These are phyloP conservation scores for Hephaestus fuliginosus DNA, from an alignment of 2,797 vertebrate genomes.

Conservation along the genomic window DNA sequence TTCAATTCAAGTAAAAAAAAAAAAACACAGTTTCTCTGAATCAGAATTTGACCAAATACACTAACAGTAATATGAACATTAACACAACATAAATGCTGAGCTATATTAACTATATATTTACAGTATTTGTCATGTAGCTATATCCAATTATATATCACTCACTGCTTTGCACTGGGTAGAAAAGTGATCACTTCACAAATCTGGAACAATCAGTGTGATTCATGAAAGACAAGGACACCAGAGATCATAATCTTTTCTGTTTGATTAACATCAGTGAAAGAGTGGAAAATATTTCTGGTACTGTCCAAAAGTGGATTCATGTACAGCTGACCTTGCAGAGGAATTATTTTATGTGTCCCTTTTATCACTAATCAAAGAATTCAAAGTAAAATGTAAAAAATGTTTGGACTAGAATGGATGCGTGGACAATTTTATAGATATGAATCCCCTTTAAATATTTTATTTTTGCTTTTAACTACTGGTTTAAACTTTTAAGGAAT, in stretches of 20 bases:
- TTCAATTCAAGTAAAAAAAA: no score
- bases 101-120: no score
- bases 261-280: background rate
- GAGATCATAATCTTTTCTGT: background rate
- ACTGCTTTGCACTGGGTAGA: background rate
- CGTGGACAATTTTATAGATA: background rate
- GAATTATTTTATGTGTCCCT: background rate
- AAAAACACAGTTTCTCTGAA: no score
- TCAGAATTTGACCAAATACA: no score
- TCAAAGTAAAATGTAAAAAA: background rate
- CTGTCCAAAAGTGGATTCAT: background rate
- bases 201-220: background rate
- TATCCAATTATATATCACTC: no score
- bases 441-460: background rate
- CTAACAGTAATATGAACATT: no score
- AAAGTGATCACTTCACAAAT: background rate
- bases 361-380: background rate
- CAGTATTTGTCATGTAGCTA: no score
- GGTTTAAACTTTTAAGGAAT: background rate
- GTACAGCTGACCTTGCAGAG: background rate
- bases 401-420: background rate
- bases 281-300: background rate
- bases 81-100: no score
- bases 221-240: background rate
- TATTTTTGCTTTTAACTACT: background rate